Base-by-base conservation (phyloP, 2,888 invertebrate genomes). In the Toxonevra muliebris region DNA sequence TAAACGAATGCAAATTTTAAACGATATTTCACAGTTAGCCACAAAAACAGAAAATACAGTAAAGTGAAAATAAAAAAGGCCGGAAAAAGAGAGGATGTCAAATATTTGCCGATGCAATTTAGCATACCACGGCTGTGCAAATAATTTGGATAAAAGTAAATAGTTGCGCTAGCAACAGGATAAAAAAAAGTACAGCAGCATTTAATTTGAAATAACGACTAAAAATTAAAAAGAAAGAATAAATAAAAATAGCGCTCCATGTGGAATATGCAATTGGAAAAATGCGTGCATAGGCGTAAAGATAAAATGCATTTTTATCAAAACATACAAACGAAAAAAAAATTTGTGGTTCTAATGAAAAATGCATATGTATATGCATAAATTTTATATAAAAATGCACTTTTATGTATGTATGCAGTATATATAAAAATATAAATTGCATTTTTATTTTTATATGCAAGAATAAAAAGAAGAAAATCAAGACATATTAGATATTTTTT, bases 101-200 rank as follows among this genome's bases (percentile, higher is more conserved):
- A 81, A 81, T 80, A 81, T 80, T 80, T 79, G 71, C 79, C 67
- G 72, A 78, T 77, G 79, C 79, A 80, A 80, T 80, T 81, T 78
- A 76, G 79, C 79, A 75, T 77, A 74, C 76, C 76, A 74, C 75
- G 71, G 71, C 72, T 76, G 75, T 71, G 77, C 79, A 78, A 79
- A 78, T 78, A 79, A 78, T 54, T 54, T 48, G 48, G n/a, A 79
- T 76, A 78, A 77, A 30, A 30, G 30, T 7, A 30, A 30, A 30
- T 30, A 30, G 30, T 30, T 30, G 30, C 30, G 2, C 30, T 30
- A 30, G 30, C 30, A 30, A 30, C 76, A 77, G 78, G 78, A 78
- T 75, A 78, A 74, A 77, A 71, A 76, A 71, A 71, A 59, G 66
- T 45, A 11, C 58, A 67, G 58, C 50, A 55, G 15, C 59, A 55